phyloP scores from a whole-genome alignment of 2,113 vertebrate genomes.

The Leucopsar rothschildi region DNA sequence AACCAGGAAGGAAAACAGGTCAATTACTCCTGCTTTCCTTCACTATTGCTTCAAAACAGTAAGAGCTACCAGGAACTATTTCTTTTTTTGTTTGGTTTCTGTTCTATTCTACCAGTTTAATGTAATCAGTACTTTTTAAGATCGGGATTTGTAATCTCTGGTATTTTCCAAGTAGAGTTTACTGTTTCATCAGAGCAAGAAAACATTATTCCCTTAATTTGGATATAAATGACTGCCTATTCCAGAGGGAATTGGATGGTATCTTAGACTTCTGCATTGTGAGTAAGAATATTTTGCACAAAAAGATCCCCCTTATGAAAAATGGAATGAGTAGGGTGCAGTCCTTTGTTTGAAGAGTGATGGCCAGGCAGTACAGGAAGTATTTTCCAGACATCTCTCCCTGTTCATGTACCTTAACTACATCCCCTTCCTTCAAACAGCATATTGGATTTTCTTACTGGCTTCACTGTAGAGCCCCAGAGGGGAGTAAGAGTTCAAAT shows the following conservation, averaged over 20 bases:
- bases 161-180: background rate
- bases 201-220: background rate
- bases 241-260: background rate
- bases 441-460: background rate
- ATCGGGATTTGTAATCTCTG: background rate
- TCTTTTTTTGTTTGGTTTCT: background rate
- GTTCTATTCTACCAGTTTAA: background rate
- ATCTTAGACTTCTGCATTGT: background rate
- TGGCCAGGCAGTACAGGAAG: background rate
- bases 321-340: background rate
- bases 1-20: background rate
- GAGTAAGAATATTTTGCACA: background rate
- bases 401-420: background rate
- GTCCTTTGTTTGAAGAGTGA: background rate
- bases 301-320: background rate
- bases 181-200: background rate
- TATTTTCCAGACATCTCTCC: background rate
- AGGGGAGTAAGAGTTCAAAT: conserved; percentile 3
- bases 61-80: background rate
- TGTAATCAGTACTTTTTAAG: background rate
- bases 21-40: background rate
- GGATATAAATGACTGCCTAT: background rate
- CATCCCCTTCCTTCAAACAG: background rate
- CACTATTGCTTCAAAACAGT: background rate
- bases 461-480: background rate